These are phyloP conservation scores for Calyptomena viridis DNA, from an alignment of 2,113 vertebrate species.

Conservation along the genomic window DNA sequence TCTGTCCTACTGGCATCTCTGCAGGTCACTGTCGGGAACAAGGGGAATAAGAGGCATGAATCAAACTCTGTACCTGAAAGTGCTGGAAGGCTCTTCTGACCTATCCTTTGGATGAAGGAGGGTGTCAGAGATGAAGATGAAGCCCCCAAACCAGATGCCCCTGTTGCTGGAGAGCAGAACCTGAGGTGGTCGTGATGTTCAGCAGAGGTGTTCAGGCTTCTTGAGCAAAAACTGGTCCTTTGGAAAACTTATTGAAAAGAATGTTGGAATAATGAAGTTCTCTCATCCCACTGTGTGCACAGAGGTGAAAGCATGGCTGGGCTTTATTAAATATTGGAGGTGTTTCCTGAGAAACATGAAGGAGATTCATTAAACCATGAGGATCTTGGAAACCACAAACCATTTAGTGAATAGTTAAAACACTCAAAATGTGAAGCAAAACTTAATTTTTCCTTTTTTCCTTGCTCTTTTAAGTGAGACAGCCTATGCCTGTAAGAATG, in stretches of 20 bases:
- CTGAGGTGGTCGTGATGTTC: not conserved
- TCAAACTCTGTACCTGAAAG: not conserved
- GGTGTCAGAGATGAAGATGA: not conserved
- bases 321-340: not conserved
- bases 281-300: not conserved
- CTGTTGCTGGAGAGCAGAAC: not conserved
- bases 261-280: not conserved
- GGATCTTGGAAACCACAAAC: not conserved
- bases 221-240: not conserved
- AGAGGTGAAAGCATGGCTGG: not conserved
- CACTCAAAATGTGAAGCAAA: not conserved
- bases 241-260: not conserved
- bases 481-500: not conserved
- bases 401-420: not conserved
- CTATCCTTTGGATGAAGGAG: not conserved
- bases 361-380: not conserved
- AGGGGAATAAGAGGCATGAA: not conserved
- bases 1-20: not conserved
- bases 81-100: not conserved
- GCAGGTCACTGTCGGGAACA: not conserved
- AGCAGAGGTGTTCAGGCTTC: not conserved
- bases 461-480: not conserved
- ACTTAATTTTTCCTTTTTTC: not conserved
- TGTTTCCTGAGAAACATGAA: not conserved
- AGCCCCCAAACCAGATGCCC: not conserved